phyloP scores from a whole-genome alignment of 2,113 vertebrate genomes.

The Epinephelus cyanopodus region DNA sequence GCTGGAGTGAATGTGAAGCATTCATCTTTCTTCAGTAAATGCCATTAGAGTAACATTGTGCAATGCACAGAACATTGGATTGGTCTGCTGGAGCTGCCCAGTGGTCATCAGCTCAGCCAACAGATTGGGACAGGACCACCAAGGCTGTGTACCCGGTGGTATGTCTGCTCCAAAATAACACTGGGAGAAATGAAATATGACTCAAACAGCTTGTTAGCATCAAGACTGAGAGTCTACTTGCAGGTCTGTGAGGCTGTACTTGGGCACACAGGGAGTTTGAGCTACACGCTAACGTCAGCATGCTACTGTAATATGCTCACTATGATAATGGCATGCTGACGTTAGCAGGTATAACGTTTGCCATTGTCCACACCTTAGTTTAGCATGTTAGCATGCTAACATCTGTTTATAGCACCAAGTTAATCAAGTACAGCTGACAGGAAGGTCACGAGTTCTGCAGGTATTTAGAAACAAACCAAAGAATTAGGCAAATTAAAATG shows the following conservation, averaged over 20 bases:
- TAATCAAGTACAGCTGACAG: background rate
- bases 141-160: slow-evolving; percentile 1
- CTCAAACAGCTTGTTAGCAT: slow-evolving; percentile 25
- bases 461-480: background rate
- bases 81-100: slow-evolving; percentile 11
- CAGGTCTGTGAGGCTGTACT: background rate
- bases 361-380: background rate
- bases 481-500: background rate
- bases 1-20: slow-evolving; percentile 31
- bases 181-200: slow-evolving; percentile 14
- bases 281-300: background rate
- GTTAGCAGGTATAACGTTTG: background rate
- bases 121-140: background rate
- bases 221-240: background rate
- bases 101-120: slow-evolving; percentile 18
- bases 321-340: background rate
- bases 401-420: background rate
- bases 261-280: background rate
- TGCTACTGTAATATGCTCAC: background rate
- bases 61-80: background rate
- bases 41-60: slow-evolving; percentile 42
- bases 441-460: background rate
- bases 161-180: slow-evolving; percentile 4
- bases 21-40: slow-evolving; percentile 47
- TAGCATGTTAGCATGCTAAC: background rate